Evolutionary conservation across 2,888 invertebrate genomes (phyloP), one percentile per base, ranked within the genome.

Genomic region (Dilophus febrilis): DNA sequence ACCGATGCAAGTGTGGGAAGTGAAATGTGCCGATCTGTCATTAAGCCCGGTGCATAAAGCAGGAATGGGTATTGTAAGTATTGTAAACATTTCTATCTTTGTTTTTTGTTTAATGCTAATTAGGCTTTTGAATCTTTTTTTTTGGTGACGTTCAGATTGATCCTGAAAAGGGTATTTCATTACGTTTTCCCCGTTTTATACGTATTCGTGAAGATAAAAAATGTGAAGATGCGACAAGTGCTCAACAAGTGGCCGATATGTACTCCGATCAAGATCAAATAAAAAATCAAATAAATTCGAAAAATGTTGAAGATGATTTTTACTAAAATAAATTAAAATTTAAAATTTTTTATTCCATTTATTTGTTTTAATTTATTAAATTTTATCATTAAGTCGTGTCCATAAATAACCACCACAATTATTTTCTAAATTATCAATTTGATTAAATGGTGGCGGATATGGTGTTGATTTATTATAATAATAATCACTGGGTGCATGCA

Each of bases 1-100:
- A 47, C 72, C 90, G 4, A 74, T 74, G 13, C 72, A 79, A 60
- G 92, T 98, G 42, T 94, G 92, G 91, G 95, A 95, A 68, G 75
- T 95, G 40, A 91, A 94, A 58, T 91, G 92, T 59, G 97, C 97
- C 0, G 97, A 98, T 70, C 71, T 98, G 42, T 95, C 95, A 6
- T 71, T 98, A 36, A 97, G 95, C 27, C 95, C 98, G 13, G 77
- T 83, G 37, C 92, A 98, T 61, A 73, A 71, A 56, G 97, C 97
- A 37, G 97, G 83, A 1, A 61, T 74, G 35, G 88, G 87, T 37
- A 76, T 87, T 53, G 84, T 81, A 58, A 65, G 71, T 61, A 40
- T 41, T 48, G n/a, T n/a, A n/a, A n/a, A n/a, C n/a, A n/a, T n/a
- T n/a, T n/a, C n/a, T n/a, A n/a, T n/a, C n/a, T n/a, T n/a, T n/a